A percentile compares a stretch with the other conserved stretches of the same genome.
phyloP scores from a whole-genome alignment of 1,140 invertebrate genomes.

The Pinna nobilis region DNA sequence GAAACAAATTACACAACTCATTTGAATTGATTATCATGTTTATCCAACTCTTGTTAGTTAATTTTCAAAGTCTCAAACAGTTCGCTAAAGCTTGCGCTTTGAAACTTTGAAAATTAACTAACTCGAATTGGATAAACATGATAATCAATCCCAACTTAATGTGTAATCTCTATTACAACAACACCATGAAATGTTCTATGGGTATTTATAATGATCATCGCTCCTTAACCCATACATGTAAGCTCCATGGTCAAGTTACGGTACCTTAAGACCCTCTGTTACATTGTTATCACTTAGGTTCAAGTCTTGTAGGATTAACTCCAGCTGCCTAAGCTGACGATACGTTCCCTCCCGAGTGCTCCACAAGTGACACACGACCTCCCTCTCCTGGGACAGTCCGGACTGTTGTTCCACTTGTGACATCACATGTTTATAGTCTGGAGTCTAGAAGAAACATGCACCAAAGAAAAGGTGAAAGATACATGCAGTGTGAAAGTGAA shows the following conservation, averaged over 20 bases:
- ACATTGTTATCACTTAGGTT: constrained; percentile 55
- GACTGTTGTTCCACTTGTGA: constrained; percentile 60
- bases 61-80: too few relatives aligned
- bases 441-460: background rate
- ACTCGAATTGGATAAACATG: too few relatives aligned
- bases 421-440: constrained; percentile 58
- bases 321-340: constrained; percentile 54
- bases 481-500: background rate
- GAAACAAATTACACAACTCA: too few relatives aligned
- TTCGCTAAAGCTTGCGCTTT: too few relatives aligned
- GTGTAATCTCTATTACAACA: background rate
- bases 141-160: background rate
- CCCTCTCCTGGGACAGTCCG: constrained; percentile 51
- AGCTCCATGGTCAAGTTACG: background rate
- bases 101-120: too few relatives aligned
- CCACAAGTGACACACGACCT: constrained; percentile 62
- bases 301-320: constrained; percentile 56
- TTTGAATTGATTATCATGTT: too few relatives aligned
- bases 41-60: too few relatives aligned
- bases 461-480: background rate
- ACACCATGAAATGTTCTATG: background rate
- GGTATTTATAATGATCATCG: constrained; percentile 2
- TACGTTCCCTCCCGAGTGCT: constrained; percentile 54
- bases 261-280: constrained; percentile 53
- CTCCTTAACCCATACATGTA: too few relatives aligned